Evolutionary conservation across 2,113 vertebrate species (phyloP).

Genomic region (Amia ocellicauda): DNA sequence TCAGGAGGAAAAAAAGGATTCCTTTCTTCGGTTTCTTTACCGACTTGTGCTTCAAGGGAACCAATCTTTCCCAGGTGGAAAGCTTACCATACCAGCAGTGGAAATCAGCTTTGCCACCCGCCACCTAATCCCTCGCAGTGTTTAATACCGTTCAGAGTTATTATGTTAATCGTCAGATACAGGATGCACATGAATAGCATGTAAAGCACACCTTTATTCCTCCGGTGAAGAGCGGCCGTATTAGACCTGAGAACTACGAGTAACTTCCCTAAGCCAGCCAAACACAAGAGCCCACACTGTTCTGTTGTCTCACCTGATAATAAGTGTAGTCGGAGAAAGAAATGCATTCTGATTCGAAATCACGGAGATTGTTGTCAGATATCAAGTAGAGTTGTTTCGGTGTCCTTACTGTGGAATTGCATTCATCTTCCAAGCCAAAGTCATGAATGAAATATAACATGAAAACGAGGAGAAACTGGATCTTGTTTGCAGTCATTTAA

Average conservation of each 20-base stretch:
- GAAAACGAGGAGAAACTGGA: no score
- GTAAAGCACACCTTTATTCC: not conserved
- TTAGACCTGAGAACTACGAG: not conserved
- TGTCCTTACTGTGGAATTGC: no score
- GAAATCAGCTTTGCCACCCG: constrained; percentile 1
- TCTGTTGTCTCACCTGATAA: not conserved
- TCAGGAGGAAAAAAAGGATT: constrained; percentile 17
- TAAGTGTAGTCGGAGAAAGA: no score
- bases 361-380: no score
- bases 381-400: no score
- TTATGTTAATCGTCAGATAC: constrained; percentile 18
- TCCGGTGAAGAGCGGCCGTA: constrained; percentile 1
- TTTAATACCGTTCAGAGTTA: constrained; percentile 12
- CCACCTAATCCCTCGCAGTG: constrained; percentile 3
- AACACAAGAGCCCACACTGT: not conserved
- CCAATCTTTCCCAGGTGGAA: not conserved
- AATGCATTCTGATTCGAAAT: no score
- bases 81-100: not conserved
- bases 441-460: no score
- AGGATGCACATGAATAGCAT: constrained; percentile 6
- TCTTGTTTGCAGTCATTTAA: no score
- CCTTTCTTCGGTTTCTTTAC: constrained; percentile 22
- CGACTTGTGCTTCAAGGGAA: not conserved
- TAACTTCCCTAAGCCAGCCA: not conserved
- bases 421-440: no score